phyloP scores from a whole-genome alignment of 2,888 invertebrate species.

The Lasius platythorax region DNA sequence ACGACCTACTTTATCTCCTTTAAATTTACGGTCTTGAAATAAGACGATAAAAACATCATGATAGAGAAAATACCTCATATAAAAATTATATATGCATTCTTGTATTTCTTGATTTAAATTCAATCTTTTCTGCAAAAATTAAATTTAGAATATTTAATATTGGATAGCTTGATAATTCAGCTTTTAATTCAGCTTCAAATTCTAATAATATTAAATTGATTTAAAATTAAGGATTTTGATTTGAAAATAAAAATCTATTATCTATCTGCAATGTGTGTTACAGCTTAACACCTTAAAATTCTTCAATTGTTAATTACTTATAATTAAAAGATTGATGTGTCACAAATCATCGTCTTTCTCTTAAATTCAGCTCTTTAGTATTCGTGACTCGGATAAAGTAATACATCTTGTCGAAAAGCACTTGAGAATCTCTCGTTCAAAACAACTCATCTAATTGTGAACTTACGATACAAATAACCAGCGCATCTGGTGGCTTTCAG shows the following conservation, averaged over 20 bases:
- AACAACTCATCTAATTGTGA: neutral
- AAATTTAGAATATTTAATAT: neutral
- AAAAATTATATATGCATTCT: neutral
- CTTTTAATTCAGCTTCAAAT: slow-evolving; percentile 1
- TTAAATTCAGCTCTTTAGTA: neutral
- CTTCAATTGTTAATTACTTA: neutral
- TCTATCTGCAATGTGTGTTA: neutral
- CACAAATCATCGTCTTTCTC: neutral
- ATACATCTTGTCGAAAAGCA: neutral
- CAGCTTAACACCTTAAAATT: neutral
- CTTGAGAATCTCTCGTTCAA: neutral
- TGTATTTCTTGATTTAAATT: neutral
- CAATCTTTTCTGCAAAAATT: slow-evolving; percentile 8
- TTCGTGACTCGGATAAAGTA: neutral
- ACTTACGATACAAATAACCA: slow-evolving; percentile 25
- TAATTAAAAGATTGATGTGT: neutral
- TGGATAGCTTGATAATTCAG: neutral
- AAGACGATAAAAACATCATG: neutral
- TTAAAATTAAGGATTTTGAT: slow-evolving; percentile 5
- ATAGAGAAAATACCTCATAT: neutral
- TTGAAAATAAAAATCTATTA: neutral
- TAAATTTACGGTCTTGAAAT: neutral
- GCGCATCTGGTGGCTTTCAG: slow-evolving; percentile 7
- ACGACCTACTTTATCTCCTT: neutral
- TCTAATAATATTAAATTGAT: neutral